phyloP scores from a whole-genome alignment of 2,113 vertebrate species.

The Poeciliopsis turrubarensis region DNA sequence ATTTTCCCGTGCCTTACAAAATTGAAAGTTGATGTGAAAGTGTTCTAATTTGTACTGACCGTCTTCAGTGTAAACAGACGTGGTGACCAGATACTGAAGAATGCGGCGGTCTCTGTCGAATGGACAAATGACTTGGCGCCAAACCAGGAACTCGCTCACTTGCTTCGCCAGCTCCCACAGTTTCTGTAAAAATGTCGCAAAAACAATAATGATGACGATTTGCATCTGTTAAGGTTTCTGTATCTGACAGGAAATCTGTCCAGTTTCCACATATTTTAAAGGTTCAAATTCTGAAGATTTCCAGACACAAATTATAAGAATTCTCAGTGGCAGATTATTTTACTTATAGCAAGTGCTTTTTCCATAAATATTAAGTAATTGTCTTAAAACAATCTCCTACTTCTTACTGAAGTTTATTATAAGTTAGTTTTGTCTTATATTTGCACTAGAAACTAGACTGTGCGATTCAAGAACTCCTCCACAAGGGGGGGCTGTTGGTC shows the following conservation, averaged over 20 bases:
- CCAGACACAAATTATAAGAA: background rate
- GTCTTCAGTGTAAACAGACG: constrained; percentile 91
- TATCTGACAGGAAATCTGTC: background rate
- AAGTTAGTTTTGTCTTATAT: too few relatives aligned
- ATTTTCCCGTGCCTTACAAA: background rate
- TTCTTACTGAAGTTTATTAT: too few relatives aligned
- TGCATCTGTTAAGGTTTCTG: background rate
- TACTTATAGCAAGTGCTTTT: too few relatives aligned
- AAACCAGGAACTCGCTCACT: constrained; percentile 94
- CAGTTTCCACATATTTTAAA: background rate
- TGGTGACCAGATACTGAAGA: constrained; percentile 90
- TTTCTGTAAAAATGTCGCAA: constrained; percentile 82
- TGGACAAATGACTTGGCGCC: constrained; percentile 95
- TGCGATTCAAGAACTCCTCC: constrained; percentile 1
- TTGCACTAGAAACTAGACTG: background rate
- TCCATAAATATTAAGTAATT: too few relatives aligned
- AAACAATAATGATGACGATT: background rate
- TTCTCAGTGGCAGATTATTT: background rate
- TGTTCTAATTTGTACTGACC: constrained; percentile 70
- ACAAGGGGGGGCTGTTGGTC: constrained; percentile 39
- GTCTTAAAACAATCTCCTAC: too few relatives aligned
- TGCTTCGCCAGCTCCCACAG: constrained; percentile 96
- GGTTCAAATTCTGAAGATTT: background rate
- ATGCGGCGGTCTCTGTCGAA: constrained; percentile 93
- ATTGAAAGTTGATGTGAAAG: background rate